Evolutionary conservation across 1,140 invertebrate genomes (phyloP).

Genomic region (Cylas formicarius): DNA sequence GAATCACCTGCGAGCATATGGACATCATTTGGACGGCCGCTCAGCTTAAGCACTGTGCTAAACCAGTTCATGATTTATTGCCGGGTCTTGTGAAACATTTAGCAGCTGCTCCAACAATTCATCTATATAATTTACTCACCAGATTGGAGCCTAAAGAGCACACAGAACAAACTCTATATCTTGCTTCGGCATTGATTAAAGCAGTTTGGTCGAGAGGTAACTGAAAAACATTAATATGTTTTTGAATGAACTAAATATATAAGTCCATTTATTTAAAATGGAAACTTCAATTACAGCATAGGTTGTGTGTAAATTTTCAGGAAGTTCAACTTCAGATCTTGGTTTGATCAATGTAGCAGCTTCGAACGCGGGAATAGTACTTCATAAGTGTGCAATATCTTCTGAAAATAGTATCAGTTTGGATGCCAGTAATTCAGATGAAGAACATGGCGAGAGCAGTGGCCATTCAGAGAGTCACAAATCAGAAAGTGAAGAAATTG

Average conservation of each 20-base stretch:
- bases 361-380: conserved; percentile 47
- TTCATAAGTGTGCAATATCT: conserved; percentile 51
- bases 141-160: conserved; percentile 83
- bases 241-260: not conserved
- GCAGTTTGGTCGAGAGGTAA: conserved; percentile 78
- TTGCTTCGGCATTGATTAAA: conserved; percentile 82
- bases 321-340: conserved; percentile 44
- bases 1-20: conserved; percentile 84
- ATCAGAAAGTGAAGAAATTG: conserved; percentile 41
- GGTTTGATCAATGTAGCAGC: conserved; percentile 48
- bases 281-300: too few relatives aligned
- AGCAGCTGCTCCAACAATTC: conserved; percentile 76
- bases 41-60: conserved; percentile 88
- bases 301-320: conserved; percentile 9
- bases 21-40: conserved; percentile 91
- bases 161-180: conserved; percentile 85
- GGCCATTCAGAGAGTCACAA: conserved; percentile 45
- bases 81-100: conserved; percentile 85
- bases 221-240: conserved; percentile 31
- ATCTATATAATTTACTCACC: conserved; percentile 78
- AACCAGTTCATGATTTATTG: conserved; percentile 85
- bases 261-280: not conserved
- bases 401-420: conserved; percentile 55
- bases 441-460: conserved; percentile 51
- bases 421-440: conserved; percentile 71